Conservation (phyloP, 2,888 invertebrate genomes). For the Noctua comes region DNA sequence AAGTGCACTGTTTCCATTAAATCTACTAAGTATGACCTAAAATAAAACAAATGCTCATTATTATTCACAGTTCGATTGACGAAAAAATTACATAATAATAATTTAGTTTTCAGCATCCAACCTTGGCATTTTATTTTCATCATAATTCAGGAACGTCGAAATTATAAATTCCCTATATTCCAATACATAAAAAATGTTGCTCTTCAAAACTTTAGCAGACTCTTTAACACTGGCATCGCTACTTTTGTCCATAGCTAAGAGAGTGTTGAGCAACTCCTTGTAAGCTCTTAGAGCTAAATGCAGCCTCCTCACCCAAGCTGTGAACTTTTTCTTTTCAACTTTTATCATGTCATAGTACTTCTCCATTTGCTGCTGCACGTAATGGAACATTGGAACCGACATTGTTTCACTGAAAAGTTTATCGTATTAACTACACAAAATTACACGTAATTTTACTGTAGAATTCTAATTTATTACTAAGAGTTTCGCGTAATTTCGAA, state of each 20-base stretch:
- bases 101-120: conserved; percentile 78
- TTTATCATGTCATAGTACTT: conserved; percentile 95
- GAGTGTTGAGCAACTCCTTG: conserved; percentile 95
- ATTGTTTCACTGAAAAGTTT: conserved; percentile 95
- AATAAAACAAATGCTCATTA: conserved; percentile 61
- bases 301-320: conserved; percentile 95
- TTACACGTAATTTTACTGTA: neutral
- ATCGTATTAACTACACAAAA: neutral
- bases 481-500: neutral
- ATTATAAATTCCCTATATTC: conserved; percentile 98
- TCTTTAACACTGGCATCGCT: conserved; percentile 93
- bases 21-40: conserved; percentile 95
- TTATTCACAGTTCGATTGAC: neutral
- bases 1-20: conserved; percentile 97
- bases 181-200: conserved; percentile 97
- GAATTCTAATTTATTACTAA: neutral
- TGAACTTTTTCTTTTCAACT: conserved; percentile 95
- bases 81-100: conserved; percentile 11
- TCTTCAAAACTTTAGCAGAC: conserved; percentile 96
- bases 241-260: conserved; percentile 95
- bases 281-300: conserved; percentile 95
- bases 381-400: conserved; percentile 97
- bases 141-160: conserved; percentile 94
- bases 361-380: conserved; percentile 98
- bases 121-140: conserved; percentile 96